Percentiles rank a stretch among this genome's conserved stretches.
Conservation (phyloP, 2,888 invertebrate species). For the Thymelicus lineola region DNA sequence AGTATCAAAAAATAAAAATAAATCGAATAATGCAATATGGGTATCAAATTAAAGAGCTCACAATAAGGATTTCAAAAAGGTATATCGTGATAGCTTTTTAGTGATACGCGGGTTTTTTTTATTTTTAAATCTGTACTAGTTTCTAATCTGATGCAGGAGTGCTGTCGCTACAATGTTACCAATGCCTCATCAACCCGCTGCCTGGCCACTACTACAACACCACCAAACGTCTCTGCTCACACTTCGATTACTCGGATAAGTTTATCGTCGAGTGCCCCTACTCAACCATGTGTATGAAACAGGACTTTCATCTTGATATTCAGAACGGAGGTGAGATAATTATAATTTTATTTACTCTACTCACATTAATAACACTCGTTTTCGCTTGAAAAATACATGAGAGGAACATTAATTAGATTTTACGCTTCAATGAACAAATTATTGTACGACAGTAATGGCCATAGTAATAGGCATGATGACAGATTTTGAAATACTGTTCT, state of each 20-base stretch:
- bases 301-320: slow-evolving; percentile 87
- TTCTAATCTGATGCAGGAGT: slow-evolving; percentile 61
- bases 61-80: too few relatives aligned
- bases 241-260: slow-evolving; percentile 89
- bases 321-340: slow-evolving; percentile 87
- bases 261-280: slow-evolving; percentile 91
- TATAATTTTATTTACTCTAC: background rate
- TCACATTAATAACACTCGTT: background rate
- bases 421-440: too few relatives aligned
- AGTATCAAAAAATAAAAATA: too few relatives aligned
- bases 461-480: too few relatives aligned
- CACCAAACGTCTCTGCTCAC: slow-evolving; percentile 88
- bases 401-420: too few relatives aligned
- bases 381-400: background rate
- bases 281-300: slow-evolving; percentile 94
- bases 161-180: slow-evolving; percentile 88
- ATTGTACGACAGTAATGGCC: too few relatives aligned
- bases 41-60: too few relatives aligned
- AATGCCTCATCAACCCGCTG: slow-evolving; percentile 87
- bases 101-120: too few relatives aligned
- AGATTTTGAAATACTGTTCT: too few relatives aligned
- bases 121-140: too few relatives aligned
- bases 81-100: too few relatives aligned
- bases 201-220: slow-evolving; percentile 85
- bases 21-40: too few relatives aligned